Conservation (phyloP, 1,140 invertebrate species). For the Samia ricini region DNA sequence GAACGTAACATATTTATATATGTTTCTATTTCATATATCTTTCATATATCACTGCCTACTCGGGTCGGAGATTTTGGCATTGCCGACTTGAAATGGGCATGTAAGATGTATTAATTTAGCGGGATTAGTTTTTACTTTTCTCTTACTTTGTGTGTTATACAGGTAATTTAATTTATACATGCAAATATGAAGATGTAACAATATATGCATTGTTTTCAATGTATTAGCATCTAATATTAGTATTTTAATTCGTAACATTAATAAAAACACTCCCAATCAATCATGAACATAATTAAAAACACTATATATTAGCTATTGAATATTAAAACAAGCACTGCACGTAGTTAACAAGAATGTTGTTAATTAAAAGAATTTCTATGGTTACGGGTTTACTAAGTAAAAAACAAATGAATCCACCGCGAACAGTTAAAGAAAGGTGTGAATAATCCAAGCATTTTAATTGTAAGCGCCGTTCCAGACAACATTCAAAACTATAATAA, state of each 20-base stretch:
- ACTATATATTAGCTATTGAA: conserved; percentile 1
- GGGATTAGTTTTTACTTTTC: too few species aligned
- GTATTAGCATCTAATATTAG: too few species aligned
- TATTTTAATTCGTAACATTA: not conserved
- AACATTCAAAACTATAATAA: conserved; percentile 53
- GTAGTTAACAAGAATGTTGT: conserved; percentile 21
- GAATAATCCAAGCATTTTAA: conserved; percentile 62
- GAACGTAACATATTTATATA: too few species aligned
- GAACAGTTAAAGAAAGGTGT: conserved; percentile 51
- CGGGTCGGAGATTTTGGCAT: too few species aligned
- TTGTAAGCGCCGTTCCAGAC: conserved; percentile 49
- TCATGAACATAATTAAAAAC: conserved; percentile 1
- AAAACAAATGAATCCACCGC: conserved; percentile 53
- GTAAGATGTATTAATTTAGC: too few species aligned
- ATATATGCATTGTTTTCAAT: too few species aligned
- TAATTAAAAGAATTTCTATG: conserved; percentile 69
- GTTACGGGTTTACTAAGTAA: conserved; percentile 49
- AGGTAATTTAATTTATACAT: too few species aligned
- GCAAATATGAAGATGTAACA: too few species aligned
- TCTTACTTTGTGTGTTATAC: too few species aligned
- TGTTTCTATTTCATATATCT: too few species aligned
- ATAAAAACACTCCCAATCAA: not conserved
- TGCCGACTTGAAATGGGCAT: too few species aligned
- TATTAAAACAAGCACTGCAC: not conserved
- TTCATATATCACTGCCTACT: too few species aligned